These are phyloP conservation scores for Meriones psammophilus DNA, from an alignment of 2,797 vertebrate species.

Conservation along the genomic window DNA sequence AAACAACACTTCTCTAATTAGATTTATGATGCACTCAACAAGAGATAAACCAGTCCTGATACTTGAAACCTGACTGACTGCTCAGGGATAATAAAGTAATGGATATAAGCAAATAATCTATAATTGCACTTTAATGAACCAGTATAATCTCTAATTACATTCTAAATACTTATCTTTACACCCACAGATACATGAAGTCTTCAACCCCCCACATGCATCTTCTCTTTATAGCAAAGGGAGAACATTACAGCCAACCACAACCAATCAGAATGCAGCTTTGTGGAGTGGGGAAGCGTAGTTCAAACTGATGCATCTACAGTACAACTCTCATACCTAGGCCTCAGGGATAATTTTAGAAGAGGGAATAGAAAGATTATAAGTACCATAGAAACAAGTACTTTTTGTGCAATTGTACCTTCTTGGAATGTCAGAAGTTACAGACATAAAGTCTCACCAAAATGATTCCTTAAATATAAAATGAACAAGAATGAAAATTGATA, in stretches of 20 bases:
- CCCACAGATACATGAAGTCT: background rate
- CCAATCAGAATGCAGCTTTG: background rate
- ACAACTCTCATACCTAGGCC: background rate
- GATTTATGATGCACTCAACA: background rate
- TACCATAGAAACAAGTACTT: background rate
- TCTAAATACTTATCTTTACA: background rate
- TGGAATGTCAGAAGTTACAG: no score
- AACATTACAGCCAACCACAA: background rate
- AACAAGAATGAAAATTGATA: background rate
- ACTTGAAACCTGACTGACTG: background rate
- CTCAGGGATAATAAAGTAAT: background rate
- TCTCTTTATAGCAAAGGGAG: background rate
- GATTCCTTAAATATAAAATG: background rate
- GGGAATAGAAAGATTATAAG: background rate
- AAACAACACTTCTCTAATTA: background rate
- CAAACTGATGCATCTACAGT: background rate
- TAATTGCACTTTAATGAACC: background rate
- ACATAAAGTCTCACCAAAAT: background rate
- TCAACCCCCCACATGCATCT: background rate
- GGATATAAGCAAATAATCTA: background rate
- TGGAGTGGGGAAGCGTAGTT: background rate
- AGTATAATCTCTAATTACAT: background rate
- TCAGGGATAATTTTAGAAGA: background rate
- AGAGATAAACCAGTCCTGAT: background rate
- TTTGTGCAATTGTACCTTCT: background rate